Conservation (phyloP, 2,113 vertebrate genomes). For the Strigops habroptila region DNA sequence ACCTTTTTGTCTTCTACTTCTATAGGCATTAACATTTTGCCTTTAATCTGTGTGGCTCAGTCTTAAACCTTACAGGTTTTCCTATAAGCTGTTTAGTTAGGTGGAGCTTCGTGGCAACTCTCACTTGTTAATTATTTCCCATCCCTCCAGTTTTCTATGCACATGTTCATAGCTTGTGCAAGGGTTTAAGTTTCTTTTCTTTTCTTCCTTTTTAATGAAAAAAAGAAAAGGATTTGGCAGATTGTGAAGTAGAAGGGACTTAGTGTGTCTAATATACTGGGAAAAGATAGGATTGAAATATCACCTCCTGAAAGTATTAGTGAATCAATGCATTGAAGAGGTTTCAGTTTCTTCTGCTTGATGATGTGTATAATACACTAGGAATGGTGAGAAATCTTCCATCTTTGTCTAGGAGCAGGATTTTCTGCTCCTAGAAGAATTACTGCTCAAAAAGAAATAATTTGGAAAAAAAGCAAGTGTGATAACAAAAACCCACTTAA, state of each 20-base stretch:
- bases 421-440: background rate
- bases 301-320: background rate
- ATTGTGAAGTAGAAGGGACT: slow-evolving; percentile 29
- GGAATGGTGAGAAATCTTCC: background rate
- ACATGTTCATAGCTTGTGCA: slow-evolving; percentile 26
- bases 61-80: slow-evolving; percentile 56
- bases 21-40: slow-evolving; percentile 55
- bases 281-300: background rate
- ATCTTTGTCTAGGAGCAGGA: background rate
- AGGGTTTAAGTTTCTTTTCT: slow-evolving; percentile 32
- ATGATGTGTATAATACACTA: background rate
- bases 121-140: slow-evolving; percentile 58
- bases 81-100: slow-evolving; percentile 60
- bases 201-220: slow-evolving; percentile 15
- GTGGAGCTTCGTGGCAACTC: slow-evolving; percentile 30
- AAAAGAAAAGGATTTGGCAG: slow-evolving; percentile 26
- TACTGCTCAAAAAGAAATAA: background rate
- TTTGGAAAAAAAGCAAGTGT: background rate
- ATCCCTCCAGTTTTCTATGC: slow-evolving; percentile 18
- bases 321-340: background rate
- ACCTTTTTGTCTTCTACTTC: slow-evolving; percentile 60
- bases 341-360: background rate
- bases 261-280: background rate
- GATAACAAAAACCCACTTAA: background rate
- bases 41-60: slow-evolving; percentile 50